These are phyloP conservation scores for Portevinia maculata DNA, from an alignment of 2,888 invertebrate genomes.

Conservation along the genomic window DNA sequence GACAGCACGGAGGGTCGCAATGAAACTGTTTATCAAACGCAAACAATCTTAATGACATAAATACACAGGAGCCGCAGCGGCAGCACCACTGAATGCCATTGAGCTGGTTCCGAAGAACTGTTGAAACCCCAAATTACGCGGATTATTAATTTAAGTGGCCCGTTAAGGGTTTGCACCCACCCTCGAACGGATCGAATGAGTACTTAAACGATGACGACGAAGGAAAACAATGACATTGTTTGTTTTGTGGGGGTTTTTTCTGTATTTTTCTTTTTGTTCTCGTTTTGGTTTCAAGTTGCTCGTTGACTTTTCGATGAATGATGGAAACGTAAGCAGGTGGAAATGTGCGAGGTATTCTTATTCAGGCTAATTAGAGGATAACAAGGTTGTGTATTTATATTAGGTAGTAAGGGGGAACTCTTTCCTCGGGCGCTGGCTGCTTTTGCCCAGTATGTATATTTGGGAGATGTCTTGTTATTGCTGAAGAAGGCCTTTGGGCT, in stretches of 20 bases:
- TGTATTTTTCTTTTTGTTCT: slow-evolving; percentile 23
- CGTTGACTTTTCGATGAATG: slow-evolving; percentile 67
- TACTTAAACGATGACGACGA: slow-evolving; percentile 70
- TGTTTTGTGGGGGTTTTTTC: slow-evolving; percentile 55
- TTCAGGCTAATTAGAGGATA: slow-evolving; percentile 68
- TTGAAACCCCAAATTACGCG: slow-evolving; percentile 82
- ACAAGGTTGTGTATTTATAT: slow-evolving; percentile 54
- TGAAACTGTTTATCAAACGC: slow-evolving; percentile 79
- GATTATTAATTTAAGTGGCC: slow-evolving; percentile 83
- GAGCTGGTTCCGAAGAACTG: slow-evolving; percentile 74
- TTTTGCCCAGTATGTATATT: slow-evolving; percentile 11
- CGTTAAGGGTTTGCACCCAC: slow-evolving; percentile 75
- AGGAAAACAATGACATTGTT: slow-evolving; percentile 71
- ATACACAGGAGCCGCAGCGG: slow-evolving; percentile 59
- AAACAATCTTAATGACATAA: slow-evolving; percentile 83
- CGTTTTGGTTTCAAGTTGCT: slow-evolving; percentile 33
- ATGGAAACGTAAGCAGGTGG: slow-evolving; percentile 67
- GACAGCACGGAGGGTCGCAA: slow-evolving; percentile 60
- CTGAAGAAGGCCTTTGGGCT: not conserved
- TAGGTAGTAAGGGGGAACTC: slow-evolving; percentile 17
- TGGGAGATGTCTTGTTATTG: slow-evolving; percentile 28
- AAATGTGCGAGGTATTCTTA: slow-evolving; percentile 64
- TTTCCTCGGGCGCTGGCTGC: slow-evolving; percentile 26
- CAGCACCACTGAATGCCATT: slow-evolving; percentile 65
- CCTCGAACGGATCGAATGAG: slow-evolving; percentile 48